Conservation (phyloP, 2,113 vertebrate species). For the Polyodon spathula region DNA sequence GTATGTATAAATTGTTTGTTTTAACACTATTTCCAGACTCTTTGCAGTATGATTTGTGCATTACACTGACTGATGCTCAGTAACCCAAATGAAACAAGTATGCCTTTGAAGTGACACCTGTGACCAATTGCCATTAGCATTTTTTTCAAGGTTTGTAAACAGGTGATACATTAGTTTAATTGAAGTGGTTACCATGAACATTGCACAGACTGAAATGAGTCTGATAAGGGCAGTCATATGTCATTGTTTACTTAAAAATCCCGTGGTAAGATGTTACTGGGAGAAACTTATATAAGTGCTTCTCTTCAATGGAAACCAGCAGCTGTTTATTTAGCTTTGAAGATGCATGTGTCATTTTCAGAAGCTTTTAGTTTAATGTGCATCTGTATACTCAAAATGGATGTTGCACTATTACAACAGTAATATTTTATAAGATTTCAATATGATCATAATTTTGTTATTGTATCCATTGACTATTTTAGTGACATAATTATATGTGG, state of each 20-base stretch:
- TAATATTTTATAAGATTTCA: background rate
- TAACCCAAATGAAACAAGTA: slow-evolving; percentile 18
- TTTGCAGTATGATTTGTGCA: background rate
- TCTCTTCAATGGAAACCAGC: slow-evolving; percentile 36
- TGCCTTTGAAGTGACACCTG: slow-evolving; percentile 25
- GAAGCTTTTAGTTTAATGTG: slow-evolving; percentile 5
- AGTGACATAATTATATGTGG: too few relatives aligned
- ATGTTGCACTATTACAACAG: background rate
- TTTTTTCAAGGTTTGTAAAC: slow-evolving; percentile 5
- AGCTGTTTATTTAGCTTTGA: slow-evolving; percentile 57
- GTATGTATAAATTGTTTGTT: background rate
- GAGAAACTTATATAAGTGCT: slow-evolving; percentile 26
- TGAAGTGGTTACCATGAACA: slow-evolving; percentile 22
- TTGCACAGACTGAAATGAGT: slow-evolving; percentile 40
- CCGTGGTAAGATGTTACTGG: slow-evolving; percentile 28
- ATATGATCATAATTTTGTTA: background rate
- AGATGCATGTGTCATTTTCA: slow-evolving; percentile 33
- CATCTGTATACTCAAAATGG: slow-evolving; percentile 10
- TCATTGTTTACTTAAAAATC: slow-evolving; percentile 52
- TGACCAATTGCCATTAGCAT: slow-evolving; percentile 22
- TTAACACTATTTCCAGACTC: background rate
- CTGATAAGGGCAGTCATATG: slow-evolving; percentile 31
- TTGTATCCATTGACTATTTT: too few relatives aligned
- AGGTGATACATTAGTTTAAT: slow-evolving; percentile 14
- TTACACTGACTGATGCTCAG: background rate